Conservation (phyloP, 1,140 invertebrate species). For the Gryllus bimaculatus region DNA sequence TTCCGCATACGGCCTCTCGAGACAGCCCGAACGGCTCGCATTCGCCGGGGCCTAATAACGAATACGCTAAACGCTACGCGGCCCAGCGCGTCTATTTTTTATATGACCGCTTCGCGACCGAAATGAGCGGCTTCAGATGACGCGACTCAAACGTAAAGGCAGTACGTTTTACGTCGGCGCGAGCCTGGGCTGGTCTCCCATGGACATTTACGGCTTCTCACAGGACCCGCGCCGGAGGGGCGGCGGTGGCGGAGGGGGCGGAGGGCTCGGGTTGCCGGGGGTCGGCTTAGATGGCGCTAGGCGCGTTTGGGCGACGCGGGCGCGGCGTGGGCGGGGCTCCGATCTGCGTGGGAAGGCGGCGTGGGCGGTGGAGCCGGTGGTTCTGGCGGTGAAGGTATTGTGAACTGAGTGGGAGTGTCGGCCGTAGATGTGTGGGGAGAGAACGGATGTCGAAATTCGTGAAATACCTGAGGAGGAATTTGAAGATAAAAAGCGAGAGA, state of each 20-base stretch:
- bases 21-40: background rate
- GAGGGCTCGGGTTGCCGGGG: conserved; percentile 6
- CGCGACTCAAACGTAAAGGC: background rate
- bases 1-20: background rate
- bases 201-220: background rate
- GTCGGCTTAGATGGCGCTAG: background rate
- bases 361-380: too few relatives aligned
- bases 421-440: too few relatives aligned
- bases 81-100: background rate
- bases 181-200: background rate
- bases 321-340: background rate
- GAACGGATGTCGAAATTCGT: too few relatives aligned
- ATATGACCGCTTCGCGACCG: background rate
- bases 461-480: too few relatives aligned
- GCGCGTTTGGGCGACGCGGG: background rate
- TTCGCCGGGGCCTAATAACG: background rate
- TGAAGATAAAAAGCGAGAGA: too few relatives aligned
- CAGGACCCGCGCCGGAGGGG: background rate
- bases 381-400: background rate
- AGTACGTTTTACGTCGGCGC: background rate
- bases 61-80: background rate
- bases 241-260: conserved; percentile 4
- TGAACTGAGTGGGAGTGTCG: too few relatives aligned
- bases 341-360: background rate
- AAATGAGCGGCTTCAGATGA: background rate